Percentiles rank a stretch among this genome's conserved stretches.
These are phyloP conservation scores for Macaria notata DNA, from an alignment of 2,888 invertebrate species.

Conservation along the genomic window DNA sequence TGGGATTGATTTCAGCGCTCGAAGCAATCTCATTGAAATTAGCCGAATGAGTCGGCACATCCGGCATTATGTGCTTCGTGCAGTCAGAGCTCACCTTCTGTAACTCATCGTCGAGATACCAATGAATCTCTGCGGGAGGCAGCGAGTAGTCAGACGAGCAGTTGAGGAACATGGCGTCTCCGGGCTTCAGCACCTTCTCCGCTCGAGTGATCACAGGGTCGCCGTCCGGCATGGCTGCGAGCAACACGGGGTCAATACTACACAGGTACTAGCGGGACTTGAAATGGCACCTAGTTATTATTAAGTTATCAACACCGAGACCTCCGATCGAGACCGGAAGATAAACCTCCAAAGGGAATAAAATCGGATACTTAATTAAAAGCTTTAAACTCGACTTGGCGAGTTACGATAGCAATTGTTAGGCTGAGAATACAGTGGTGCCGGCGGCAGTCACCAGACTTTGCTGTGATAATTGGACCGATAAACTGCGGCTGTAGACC, in stretches of 20 bases:
- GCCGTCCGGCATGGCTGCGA: slow-evolving; percentile 70
- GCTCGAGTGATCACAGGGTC: slow-evolving; percentile 71
- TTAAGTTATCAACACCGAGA: slow-evolving; percentile 33
- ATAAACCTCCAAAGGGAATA: slow-evolving; percentile 41
- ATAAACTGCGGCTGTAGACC: slow-evolving; percentile 37
- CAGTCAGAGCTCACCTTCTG: slow-evolving; percentile 63
- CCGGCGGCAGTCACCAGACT: slow-evolving; percentile 36
- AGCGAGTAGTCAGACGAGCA: slow-evolving; percentile 74
- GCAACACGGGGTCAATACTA: slow-evolving; percentile 51
- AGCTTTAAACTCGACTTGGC: slow-evolving; percentile 45
- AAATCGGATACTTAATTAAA: slow-evolving; percentile 49
- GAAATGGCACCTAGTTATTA: slow-evolving; percentile 39
- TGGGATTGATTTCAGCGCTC: slow-evolving; percentile 28
- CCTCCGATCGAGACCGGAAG: no score
- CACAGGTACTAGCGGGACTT: slow-evolving; percentile 26
- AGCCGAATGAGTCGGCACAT: slow-evolving; percentile 30
- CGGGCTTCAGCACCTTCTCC: slow-evolving; percentile 69
- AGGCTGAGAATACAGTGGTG: slow-evolving; percentile 41
- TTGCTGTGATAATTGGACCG: slow-evolving; percentile 45
- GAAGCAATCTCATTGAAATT: slow-evolving; percentile 32
- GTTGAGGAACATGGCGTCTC: slow-evolving; percentile 72
- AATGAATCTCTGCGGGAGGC: slow-evolving; percentile 74
- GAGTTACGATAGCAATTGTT: slow-evolving; percentile 44
- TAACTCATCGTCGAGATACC: slow-evolving; percentile 73
- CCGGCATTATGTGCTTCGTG: slow-evolving; percentile 6